Percentiles rank a stretch among this genome's conserved stretches.
Evolutionary conservation across 2,888 invertebrate genomes (phyloP).

Genomic region (Ditylenchus weischeri): DNA sequence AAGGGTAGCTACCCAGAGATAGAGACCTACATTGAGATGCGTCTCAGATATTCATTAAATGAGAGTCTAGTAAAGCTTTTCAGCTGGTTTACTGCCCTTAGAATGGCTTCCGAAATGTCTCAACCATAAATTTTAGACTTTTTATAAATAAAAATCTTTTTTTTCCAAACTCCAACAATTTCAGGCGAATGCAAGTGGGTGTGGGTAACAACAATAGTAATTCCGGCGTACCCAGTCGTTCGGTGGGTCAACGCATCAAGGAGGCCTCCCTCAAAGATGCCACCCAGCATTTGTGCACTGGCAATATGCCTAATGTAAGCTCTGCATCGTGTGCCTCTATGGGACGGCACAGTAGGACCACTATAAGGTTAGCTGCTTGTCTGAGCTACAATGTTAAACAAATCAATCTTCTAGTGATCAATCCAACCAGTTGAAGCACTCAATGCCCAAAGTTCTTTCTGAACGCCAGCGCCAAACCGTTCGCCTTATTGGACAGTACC

Average conservation of each 20-base stretch:
- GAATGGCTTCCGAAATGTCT: too few relatives aligned
- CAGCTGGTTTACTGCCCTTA: too few relatives aligned
- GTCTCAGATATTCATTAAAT: too few relatives aligned
- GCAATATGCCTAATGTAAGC: slow-evolving; percentile 1
- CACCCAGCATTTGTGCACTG: slow-evolving; percentile 3
- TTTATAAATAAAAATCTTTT: neutral
- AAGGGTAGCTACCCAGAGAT: too few relatives aligned
- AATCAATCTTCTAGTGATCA: neutral
- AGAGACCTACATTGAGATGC: too few relatives aligned
- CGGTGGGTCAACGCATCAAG: slow-evolving; percentile 40
- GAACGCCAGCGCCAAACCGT: slow-evolving; percentile 42
- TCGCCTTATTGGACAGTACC: slow-evolving; percentile 50
- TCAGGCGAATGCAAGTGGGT: slow-evolving; percentile 42
- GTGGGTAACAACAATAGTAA: slow-evolving; percentile 15
- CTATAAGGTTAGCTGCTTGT: too few relatives aligned
- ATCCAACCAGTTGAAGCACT: slow-evolving; percentile 6
- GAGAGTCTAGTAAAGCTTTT: too few relatives aligned
- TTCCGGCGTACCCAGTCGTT: slow-evolving; percentile 23
- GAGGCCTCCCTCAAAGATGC: slow-evolving; percentile 27
- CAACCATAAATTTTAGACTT: neutral
- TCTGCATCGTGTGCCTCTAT: neutral
- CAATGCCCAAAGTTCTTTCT: slow-evolving; percentile 19
- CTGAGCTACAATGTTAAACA: neutral
- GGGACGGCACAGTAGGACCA: too few relatives aligned
- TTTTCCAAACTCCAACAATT: neutral